Evolutionary conservation across 2,888 invertebrate genomes (phyloP).

Genomic region (Lymantria monacha): DNA sequence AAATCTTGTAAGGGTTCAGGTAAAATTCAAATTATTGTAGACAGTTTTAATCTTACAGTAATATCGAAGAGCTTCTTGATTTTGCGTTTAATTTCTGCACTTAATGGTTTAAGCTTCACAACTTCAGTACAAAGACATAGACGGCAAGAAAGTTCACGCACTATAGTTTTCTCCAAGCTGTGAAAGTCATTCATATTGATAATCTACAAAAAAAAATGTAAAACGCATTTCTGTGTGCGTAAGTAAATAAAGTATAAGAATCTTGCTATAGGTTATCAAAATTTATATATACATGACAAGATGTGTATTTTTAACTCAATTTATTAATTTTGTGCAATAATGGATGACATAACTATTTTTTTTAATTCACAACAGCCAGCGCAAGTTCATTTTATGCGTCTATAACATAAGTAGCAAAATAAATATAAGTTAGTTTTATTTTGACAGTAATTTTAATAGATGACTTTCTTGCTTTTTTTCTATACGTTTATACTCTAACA

Average conservation of each 20-base stretch:
- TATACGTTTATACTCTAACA: too few relatives aligned
- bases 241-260: not conserved
- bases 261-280: not conserved
- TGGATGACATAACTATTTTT: not conserved
- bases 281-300: not conserved
- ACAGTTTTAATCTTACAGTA: constrained; percentile 42
- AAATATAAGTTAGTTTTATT: too few relatives aligned
- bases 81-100: constrained; percentile 67
- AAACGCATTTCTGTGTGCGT: not conserved
- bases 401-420: too few relatives aligned
- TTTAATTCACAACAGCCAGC: not conserved
- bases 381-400: not conserved
- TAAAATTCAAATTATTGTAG: not conserved
- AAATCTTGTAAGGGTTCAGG: too few relatives aligned
- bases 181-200: constrained; percentile 70
- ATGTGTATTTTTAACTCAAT: not conserved
- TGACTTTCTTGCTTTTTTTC: too few relatives aligned
- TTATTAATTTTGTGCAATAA: not conserved
- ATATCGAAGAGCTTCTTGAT: constrained; percentile 70
- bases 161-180: constrained; percentile 69
- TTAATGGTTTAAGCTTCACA: constrained; percentile 69
- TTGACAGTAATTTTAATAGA: too few relatives aligned
- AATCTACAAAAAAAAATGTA: constrained; percentile 27
- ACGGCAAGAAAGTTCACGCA: constrained; percentile 73
- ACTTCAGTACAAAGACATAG: constrained; percentile 74